Base-by-base conservation (phyloP, 2,888 invertebrate species). In the Andrena camellia region DNA sequence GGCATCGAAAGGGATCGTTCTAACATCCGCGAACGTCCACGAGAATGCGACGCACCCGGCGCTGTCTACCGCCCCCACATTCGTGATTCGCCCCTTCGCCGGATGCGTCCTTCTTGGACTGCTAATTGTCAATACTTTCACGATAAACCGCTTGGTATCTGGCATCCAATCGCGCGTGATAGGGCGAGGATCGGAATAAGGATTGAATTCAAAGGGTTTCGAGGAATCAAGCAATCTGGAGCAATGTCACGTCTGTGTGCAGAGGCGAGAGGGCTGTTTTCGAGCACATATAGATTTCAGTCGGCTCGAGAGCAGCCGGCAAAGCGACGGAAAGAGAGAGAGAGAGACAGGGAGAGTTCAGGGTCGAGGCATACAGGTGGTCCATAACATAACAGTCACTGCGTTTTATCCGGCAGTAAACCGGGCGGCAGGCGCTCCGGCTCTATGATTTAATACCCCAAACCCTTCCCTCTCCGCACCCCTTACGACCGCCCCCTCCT, bases 311-410 rank as follows among this genome's bases (percentile, higher is more conserved):
- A 83, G 78, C 75, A 81, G 64, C 59, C 69, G 73, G 73, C 71
- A 78, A 52, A 76, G 69, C 69, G 72, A 86, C 71, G 54, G 74
- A 80, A 79, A 72, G 93, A 77, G 83, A 75, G 93, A 77, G 83
- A 75, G 76, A 68, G 52, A 62, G 75, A 60, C 33, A 78, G 84
- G 85, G 89, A 75, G 87, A 83, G 93, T 94, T 93, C 93, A 93
- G 92, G 93, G 93, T 93, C 93, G 93, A 90, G 93, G 93, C 93
- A 93, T 93, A 94, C 94, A 94, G 94, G 94, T 94, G 94, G 94
- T 94, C 94, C 94, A 94, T 94, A 94, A 94, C 93, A 93, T 94
- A 94, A 93, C 94, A 94, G 94, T 94, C 93, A 92, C 93, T 93
- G 93, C 93, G 94, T 94, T 94, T 94, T 94, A 94, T 94, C 93